Percentiles rank a stretch among this genome's conserved stretches.
phyloP scores from a whole-genome alignment of 2,113 vertebrate species.

The Odontesthes bonariensis region DNA sequence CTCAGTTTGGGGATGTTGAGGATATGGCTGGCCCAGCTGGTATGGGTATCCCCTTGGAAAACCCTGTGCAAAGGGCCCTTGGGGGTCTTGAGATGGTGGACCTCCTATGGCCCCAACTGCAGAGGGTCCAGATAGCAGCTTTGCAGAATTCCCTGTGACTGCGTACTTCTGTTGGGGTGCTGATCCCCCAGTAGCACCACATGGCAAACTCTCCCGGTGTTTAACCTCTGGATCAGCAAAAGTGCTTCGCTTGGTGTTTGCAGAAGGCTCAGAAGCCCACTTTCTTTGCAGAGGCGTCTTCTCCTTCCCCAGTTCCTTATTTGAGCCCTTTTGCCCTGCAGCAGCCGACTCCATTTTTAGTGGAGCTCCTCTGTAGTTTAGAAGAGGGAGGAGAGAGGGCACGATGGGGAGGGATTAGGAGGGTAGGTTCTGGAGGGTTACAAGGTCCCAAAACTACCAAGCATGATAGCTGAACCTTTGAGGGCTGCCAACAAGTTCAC shows the following conservation, averaged over 20 bases:
- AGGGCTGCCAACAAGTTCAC: constrained; percentile 75
- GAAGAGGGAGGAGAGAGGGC: constrained; percentile 21
- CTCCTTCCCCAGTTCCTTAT: constrained; percentile 88
- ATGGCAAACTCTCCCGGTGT: constrained; percentile 87
- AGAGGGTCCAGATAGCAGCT: constrained; percentile 82
- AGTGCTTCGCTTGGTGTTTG: constrained; percentile 89
- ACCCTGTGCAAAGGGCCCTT: constrained; percentile 85
- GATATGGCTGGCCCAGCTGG: constrained; percentile 92
- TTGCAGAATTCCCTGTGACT: constrained; percentile 82
- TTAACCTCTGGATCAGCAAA: constrained; percentile 89
- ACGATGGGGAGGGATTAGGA: constrained; percentile 21
- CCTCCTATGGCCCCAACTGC: constrained; percentile 77
- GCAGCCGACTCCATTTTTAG: constrained; percentile 91
- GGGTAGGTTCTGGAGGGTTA: constrained; percentile 57
- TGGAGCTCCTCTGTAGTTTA: constrained; percentile 45
- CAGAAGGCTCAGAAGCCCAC: constrained; percentile 92
- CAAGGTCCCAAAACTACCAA: constrained; percentile 75
- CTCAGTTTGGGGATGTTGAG: constrained; percentile 92
- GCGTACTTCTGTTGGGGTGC: constrained; percentile 86
- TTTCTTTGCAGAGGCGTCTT: constrained; percentile 88
- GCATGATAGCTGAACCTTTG: constrained; percentile 82
- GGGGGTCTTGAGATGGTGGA: constrained; percentile 87
- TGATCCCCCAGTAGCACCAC: constrained; percentile 78
- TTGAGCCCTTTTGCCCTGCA: constrained; percentile 90
- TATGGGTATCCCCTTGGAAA: constrained; percentile 88